Evolutionary conservation across 2,888 invertebrate species (phyloP).

Genomic region (Norana najaformis): DNA sequence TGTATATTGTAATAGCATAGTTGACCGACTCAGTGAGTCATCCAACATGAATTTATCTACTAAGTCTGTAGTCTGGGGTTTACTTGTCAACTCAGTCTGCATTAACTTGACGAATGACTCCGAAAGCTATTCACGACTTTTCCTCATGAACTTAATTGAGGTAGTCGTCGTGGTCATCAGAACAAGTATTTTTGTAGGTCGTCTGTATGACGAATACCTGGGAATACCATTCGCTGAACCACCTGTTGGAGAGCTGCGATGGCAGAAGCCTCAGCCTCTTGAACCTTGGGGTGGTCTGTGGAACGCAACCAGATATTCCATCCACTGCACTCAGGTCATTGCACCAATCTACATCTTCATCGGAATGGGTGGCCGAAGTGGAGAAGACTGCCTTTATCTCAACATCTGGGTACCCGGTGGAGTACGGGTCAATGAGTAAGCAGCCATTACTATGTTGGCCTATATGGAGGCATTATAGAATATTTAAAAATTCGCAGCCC

Average conservation of each 20-base stretch:
- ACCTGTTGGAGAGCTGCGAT: constrained; percentile 69
- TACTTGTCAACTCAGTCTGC: no score
- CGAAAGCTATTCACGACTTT: background rate
- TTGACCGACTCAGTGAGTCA: no score
- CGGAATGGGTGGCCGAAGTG: constrained; percentile 28
- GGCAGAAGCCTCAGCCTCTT: constrained; percentile 52
- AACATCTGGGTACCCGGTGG: constrained; percentile 42
- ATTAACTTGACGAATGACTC: no score
- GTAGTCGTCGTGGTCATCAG: no score
- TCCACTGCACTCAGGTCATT: constrained; percentile 37
- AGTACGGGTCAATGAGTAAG: constrained; percentile 27
- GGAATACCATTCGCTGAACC: constrained; percentile 60
- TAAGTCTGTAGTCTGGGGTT: no score
- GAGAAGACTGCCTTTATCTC: constrained; percentile 44
- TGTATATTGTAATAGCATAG: no score
- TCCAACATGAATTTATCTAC: no score
- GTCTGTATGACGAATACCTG: constrained; percentile 50
- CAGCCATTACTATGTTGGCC: no score
- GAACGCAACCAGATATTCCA: constrained; percentile 35
- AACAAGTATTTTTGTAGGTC: constrained; percentile 14
- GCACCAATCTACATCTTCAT: constrained; percentile 33
- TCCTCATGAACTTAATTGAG: no score
- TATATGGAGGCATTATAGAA: no score
- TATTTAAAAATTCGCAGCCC: background rate
- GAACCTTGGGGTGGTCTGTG: constrained; percentile 55